Evolutionary conservation across 2,797 vertebrate genomes (phyloP).

Genomic region (Poeciliopsis turneri): DNA sequence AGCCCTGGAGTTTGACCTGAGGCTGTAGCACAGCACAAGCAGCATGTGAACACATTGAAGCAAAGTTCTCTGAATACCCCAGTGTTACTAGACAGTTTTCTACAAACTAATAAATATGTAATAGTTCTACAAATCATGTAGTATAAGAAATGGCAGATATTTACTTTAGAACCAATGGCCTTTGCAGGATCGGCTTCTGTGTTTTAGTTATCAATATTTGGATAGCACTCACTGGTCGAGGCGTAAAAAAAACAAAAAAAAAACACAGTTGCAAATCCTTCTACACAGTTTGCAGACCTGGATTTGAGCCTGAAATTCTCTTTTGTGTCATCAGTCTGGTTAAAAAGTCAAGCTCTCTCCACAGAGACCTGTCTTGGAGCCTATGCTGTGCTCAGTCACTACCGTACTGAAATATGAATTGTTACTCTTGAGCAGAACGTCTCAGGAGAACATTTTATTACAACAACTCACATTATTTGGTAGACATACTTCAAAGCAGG

Average conservation of each 20-base stretch:
- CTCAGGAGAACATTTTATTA: neutral
- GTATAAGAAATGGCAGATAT: neutral
- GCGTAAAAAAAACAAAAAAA: neutral
- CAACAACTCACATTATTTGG: neutral
- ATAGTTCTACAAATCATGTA: neutral
- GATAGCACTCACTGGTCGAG: neutral
- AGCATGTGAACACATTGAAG: constrained; percentile 4
- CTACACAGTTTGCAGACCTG: neutral
- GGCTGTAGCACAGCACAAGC: constrained; percentile 8
- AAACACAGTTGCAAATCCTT: neutral
- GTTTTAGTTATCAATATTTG: neutral
- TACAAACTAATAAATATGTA: constrained; percentile 1
- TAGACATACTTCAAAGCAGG: neutral
- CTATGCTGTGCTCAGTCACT: neutral
- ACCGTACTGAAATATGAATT: neutral
- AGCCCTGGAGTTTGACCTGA: constrained; percentile 21
- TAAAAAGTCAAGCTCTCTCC: neutral
- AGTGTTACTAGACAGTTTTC: neutral
- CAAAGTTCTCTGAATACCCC: neutral
- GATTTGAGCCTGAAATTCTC: neutral
- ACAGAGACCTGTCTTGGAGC: constrained; percentile 1
- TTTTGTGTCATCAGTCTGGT: neutral
- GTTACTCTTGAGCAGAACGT: neutral
- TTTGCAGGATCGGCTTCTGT: neutral
- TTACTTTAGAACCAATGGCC: neutral